Evolutionary conservation across 1,140 invertebrate species (phyloP), one percentile per base, ranked within the genome.

Genomic region (Protaetia brevitarsis): DNA sequence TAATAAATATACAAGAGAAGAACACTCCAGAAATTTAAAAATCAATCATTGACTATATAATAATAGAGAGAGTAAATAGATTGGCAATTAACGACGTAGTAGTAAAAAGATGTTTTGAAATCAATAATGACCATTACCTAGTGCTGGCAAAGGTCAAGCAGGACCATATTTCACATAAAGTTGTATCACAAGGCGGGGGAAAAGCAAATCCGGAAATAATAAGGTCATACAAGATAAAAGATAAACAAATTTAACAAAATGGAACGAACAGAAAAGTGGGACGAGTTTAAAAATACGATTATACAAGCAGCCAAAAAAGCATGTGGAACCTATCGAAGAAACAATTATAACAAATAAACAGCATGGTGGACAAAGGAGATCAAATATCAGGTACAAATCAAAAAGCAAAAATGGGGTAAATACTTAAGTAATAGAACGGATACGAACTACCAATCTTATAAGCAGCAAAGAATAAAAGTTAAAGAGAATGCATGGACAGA

Each of bases 1-100:
- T 16, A 59, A 68, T 56, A n/a, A 66, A 68, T 68, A 58, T 60
- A 68, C 58, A 27, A 62, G 70, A 56, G 51, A 66, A 67, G 37
- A 27, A 58, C 23, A 7, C n/a, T 28, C 28, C 11, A 72, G 68
- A 59, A 65, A 64, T 30, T n/a, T 45, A 66, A 63, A 72, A 64
- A 63, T 68, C 66, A 19, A 68, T 69, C 63, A 71, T 68, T 27
- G 63, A 69, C 30, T 69, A 68, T 60, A 63, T 66, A 16, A 60
- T 70, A 62, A 28, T 63, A 26, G 60, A 66, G 21, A 66, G 31
- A 65, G 51, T 37, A 57, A 31, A 60, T 26, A 66, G 45, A 34
- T 57, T 11, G 13, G 23, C 59, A 28, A 60, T 69, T 26, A 56
- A 31, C 45, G 66, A 70, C 30, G 63, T 66, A 21, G 51, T 57